Evolutionary conservation across 1,140 invertebrate genomes (phyloP), one percentile per base, ranked within the genome.

Genomic region (Elymnias hypermnestra): DNA sequence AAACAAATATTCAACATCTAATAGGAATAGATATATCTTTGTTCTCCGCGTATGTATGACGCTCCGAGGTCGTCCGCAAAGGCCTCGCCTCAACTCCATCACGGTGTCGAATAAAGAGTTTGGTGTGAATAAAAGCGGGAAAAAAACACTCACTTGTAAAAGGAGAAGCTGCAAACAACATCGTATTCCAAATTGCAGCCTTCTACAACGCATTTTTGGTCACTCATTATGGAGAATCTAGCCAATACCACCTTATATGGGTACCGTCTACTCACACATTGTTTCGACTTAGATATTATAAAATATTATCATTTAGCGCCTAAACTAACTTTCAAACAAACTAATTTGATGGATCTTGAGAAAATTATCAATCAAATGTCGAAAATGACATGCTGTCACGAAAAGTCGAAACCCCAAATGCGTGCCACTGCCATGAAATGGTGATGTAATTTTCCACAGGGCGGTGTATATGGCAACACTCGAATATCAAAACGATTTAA

Each of bases 321-420:
- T 63, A 83, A 83, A 79, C 70, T 77, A 79, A 78, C 75, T 83
- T 83, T 82, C 77, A 82, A 83, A 82, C 79, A 83, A 81, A 82
- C 77, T 82, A 84, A 79, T 81, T 82, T 84, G 81, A 84, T 81
- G 71, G 79, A 71, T 82, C 77, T 76, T 76, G 71, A 63, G 68
- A 82, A 82, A 84, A 82, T 84, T 84, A 84, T 84, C 81, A 84
- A 82, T 82, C 81, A 84, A 84, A 84, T 76, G 81, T 84, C 81
- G 75, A 78, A 83, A 84, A 78, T 84, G 81, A 84, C 81, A 78
- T 84, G 72, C 75, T 84, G 81, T 84, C 81, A 84, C 76, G 76
- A 81, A 84, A 84, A 82, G 76, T 81, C 76, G 72, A 79, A 83
- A 65, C 72, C 69, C 75, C 66, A 76, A 83, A 79, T 71, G 79